Percentiles rank a stretch among this genome's conserved stretches.
Evolutionary conservation across 2,888 invertebrate genomes (phyloP).

Genomic region (Chaitophorus viminalis): DNA sequence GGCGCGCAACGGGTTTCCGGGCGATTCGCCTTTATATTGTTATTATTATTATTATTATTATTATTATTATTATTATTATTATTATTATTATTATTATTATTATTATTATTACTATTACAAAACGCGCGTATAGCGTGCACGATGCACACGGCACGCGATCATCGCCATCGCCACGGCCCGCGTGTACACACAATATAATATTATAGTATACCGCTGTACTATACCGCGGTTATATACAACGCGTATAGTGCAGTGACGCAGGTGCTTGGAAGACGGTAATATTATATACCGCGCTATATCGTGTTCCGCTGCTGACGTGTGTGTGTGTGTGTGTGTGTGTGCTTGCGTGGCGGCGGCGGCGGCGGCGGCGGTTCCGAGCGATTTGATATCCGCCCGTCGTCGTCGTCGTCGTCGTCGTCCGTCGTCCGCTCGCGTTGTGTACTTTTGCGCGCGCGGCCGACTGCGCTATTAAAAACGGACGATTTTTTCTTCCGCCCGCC

Average conservation of each 20-base stretch:
- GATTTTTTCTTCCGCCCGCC: neutral
- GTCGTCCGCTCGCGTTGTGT: neutral
- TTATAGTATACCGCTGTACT: too few relatives aligned
- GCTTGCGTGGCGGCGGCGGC: too few relatives aligned
- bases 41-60: too few relatives aligned
- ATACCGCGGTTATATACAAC: neutral
- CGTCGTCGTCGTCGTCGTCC: too few relatives aligned
- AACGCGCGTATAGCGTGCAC: slow-evolving; percentile 46
- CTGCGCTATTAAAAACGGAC: slow-evolving; percentile 53
- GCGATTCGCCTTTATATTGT: slow-evolving; percentile 36
- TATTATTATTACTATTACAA: slow-evolving; percentile 9
- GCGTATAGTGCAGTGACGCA: too few relatives aligned
- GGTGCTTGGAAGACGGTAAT: neutral
- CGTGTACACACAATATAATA: too few relatives aligned
- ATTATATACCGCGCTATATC: slow-evolving; percentile 11
- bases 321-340: too few relatives aligned
- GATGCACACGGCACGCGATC: slow-evolving; percentile 31
- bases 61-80: too few relatives aligned
- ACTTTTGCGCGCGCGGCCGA: neutral
- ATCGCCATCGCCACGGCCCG: neutral
- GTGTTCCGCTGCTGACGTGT: neutral
- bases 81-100: slow-evolving; percentile 41
- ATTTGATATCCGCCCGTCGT: slow-evolving; percentile 50
- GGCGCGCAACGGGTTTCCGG: slow-evolving; percentile 36
- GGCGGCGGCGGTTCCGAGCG: slow-evolving; percentile 39